Evolutionary conservation across 2,888 invertebrate genomes (phyloP).

Genomic region (Vanessa cardui): DNA sequence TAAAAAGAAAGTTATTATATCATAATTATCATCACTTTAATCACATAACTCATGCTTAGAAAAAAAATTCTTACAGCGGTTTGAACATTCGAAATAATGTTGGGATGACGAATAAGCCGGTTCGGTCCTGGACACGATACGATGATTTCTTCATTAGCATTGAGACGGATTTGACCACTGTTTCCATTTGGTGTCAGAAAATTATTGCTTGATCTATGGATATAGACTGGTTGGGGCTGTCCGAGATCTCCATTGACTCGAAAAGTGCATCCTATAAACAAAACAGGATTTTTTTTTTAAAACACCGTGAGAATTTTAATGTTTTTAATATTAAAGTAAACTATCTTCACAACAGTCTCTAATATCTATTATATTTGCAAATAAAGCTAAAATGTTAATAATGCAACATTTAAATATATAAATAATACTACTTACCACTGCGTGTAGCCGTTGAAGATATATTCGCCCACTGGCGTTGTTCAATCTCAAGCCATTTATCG

Average conservation of each 20-base stretch:
- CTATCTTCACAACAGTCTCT: too few species aligned
- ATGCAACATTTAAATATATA: too few species aligned
- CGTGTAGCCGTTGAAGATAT: conserved; percentile 45
- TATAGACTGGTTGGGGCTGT: conserved; percentile 83
- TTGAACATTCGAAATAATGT: conserved; percentile 50
- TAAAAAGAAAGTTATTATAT: too few species aligned
- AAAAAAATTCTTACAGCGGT: conserved; percentile 54
- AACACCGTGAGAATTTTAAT: too few species aligned
- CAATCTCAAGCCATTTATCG: conserved; percentile 65
- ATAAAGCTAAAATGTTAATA: too few species aligned
- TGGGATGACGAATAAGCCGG: conserved; percentile 61
- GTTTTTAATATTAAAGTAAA: too few species aligned
- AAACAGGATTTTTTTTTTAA: too few species aligned
- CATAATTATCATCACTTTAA: too few species aligned
- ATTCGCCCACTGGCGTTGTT: conserved; percentile 56
- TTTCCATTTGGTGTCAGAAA: conserved; percentile 61
- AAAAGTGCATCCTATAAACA: conserved; percentile 61
- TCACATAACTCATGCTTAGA: neutral
- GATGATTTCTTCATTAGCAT: conserved; percentile 57
- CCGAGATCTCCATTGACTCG: conserved; percentile 76
- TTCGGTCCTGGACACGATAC: conserved; percentile 66
- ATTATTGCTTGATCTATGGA: conserved; percentile 61
- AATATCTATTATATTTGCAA: too few species aligned
- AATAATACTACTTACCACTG: conserved; percentile 45
- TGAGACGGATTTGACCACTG: conserved; percentile 58